phyloP scores from a whole-genome alignment of 2,113 vertebrate species.

The Thunnus thynnus region DNA sequence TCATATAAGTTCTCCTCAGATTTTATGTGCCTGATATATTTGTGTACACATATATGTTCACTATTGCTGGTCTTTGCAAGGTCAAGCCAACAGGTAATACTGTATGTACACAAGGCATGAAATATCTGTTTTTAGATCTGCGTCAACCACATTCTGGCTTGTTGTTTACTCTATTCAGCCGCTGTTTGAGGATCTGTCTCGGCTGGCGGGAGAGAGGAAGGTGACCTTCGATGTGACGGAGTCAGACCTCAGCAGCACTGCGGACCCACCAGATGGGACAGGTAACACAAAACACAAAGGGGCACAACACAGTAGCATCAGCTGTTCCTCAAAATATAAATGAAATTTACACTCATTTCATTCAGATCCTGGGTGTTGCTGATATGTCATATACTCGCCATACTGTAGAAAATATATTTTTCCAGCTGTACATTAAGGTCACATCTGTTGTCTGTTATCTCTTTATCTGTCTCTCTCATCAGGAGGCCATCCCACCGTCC shows the following conservation, averaged over 20 bases:
- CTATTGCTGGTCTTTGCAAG: background rate
- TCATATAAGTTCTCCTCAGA: too few relatives aligned
- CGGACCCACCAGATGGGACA: conserved; percentile 52
- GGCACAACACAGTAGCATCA: background rate
- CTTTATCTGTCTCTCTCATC: background rate
- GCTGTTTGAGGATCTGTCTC: conserved; percentile 84
- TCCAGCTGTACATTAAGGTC: background rate
- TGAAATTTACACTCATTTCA: background rate
- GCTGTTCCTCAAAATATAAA: background rate
- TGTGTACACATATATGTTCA: background rate
- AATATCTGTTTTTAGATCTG: background rate
- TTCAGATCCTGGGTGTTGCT: background rate
- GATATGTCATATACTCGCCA: background rate
- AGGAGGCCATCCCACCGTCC: conserved; percentile 49
- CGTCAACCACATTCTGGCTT: too few relatives aligned
- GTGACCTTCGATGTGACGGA: conserved; percentile 93
- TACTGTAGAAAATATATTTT: background rate
- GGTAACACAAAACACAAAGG: conserved; percentile 40
- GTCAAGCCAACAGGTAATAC: background rate
- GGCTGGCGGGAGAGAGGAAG: conserved; percentile 78
- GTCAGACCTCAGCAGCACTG: conserved; percentile 85
- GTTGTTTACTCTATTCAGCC: conserved; percentile 76
- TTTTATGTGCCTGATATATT: too few relatives aligned
- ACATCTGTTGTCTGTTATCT: background rate
- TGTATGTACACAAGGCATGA: background rate